Evolutionary conservation across 2,888 invertebrate genomes (phyloP), one percentile per base, ranked within the genome.

Genomic region (Rambutsinella grinnellia): DNA sequence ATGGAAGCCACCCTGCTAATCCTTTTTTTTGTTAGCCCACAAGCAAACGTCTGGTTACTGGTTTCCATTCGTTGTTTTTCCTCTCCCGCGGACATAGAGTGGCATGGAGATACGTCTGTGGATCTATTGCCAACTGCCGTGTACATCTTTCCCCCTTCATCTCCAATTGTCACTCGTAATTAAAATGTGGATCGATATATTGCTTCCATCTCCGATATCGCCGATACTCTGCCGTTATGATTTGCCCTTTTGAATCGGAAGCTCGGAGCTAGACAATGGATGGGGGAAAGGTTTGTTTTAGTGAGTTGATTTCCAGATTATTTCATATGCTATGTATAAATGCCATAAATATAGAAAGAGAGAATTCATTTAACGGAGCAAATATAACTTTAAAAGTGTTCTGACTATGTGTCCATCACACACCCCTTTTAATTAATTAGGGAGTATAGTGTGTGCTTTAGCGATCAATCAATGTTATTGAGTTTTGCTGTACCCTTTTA

Each of bases 121-220:
- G 24, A 17, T 17, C 5, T 56, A 60, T 21, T 19, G 36, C 15
- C 46, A 46, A 46, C 60, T 46, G 13, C 23, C 10, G 3, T 2
- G 24, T 19, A 57, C 70, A 62, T 76, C 76, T 69, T 63, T 70
- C 61, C 79, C 80, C 78, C 75, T 80, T 79, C 78, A 82, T 82
- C 81, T 82, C 82, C 80, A 76, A 82, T 82, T 81, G 82, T 83
- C 83, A 82, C 81, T 81, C 81, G 81, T 83, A 83, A 83, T 83
- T 83, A 83, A 80, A 78, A 76, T 81, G 67, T 79, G 76, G 80
- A 82, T 83, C 82, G 80, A 81, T 82, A 81, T 81, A 81, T 81
- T 81, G 79, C 77, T 79, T 79, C 81, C 81, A 80, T 81, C 81
- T 79, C 82, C 81, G 80, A 81, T 80, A 80, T 79, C 79, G 76